Evolutionary conservation across 2,888 invertebrate species (phyloP).

Genomic region (Eupithecia vulgata): DNA sequence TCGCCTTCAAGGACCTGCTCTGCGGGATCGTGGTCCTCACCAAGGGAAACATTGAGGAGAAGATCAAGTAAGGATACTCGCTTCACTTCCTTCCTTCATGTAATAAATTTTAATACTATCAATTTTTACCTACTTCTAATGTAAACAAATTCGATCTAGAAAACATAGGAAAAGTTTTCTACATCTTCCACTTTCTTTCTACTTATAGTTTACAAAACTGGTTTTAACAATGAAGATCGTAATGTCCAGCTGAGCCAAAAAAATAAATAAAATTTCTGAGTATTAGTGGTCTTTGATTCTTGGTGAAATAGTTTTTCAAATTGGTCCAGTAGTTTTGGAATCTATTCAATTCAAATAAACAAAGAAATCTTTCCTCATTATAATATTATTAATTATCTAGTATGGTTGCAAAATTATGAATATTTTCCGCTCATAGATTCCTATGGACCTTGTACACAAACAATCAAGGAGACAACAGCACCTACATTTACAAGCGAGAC

Average conservation of each 20-base stretch:
- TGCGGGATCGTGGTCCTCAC: constrained; percentile 94
- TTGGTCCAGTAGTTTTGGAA: too few relatives aligned
- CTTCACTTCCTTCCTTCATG: neutral
- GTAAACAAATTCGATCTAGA: constrained; percentile 43
- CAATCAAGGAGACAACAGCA: constrained; percentile 86
- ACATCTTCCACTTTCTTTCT: neutral
- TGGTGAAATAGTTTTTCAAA: too few relatives aligned
- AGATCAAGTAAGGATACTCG: constrained; percentile 85
- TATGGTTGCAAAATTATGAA: constrained; percentile 16
- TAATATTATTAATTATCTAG: too few relatives aligned
- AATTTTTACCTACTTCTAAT: constrained; percentile 36
- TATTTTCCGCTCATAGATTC: constrained; percentile 80
- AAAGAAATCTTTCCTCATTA: too few relatives aligned
- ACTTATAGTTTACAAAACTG: neutral
- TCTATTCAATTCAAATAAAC: too few relatives aligned
- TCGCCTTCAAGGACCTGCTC: constrained; percentile 91
- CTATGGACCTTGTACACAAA: constrained; percentile 94
- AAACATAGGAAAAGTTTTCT: neutral
- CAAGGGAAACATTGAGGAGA: constrained; percentile 92
- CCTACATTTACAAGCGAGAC: constrained; percentile 89
- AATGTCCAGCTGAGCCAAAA: neutral
- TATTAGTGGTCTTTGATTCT: too few relatives aligned
- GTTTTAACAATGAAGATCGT: neutral
- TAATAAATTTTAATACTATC: neutral
- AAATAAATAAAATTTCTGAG: neutral